Evolutionary conservation across 2,113 vertebrate genomes (phyloP).

Genomic region (Labeo rohita): DNA sequence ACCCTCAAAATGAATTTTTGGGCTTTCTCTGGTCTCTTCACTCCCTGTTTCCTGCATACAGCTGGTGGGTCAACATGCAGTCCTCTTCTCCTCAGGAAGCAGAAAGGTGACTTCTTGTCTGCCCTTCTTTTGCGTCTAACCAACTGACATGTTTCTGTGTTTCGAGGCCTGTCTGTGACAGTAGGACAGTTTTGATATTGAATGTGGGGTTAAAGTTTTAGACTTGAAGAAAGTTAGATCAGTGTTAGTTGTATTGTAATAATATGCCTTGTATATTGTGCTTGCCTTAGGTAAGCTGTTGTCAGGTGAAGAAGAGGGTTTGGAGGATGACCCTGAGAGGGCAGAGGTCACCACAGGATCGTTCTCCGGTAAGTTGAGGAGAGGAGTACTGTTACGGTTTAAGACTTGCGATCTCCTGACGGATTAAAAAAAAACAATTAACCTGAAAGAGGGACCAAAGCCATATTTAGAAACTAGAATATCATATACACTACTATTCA

Average conservation of each 20-base stretch:
- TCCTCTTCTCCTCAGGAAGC: slow-evolving; percentile 93
- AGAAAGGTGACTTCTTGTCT: slow-evolving; percentile 88
- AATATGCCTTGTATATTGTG: slow-evolving; percentile 12
- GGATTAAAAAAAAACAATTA: neutral
- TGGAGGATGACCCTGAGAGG: slow-evolving; percentile 91
- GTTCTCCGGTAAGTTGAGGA: slow-evolving; percentile 80
- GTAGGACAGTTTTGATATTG: neutral
- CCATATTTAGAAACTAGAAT: neutral
- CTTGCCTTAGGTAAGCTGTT: slow-evolving; percentile 85
- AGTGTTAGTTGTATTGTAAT: neutral
- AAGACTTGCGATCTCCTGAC: neutral
- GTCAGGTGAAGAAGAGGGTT: slow-evolving; percentile 87
- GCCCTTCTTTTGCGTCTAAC: slow-evolving; percentile 12
- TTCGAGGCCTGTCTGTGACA: neutral
- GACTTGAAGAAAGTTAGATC: neutral
- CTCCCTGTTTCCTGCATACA: slow-evolving; percentile 84
- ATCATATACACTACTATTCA: neutral
- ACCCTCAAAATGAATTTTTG: slow-evolving; percentile 48
- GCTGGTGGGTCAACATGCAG: slow-evolving; percentile 95
- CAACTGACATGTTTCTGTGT: neutral
- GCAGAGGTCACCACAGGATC: slow-evolving; percentile 82
- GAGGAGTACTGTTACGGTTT: neutral
- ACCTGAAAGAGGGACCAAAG: neutral
- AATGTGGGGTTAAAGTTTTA: neutral
- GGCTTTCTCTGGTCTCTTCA: slow-evolving; percentile 71